Conservation (phyloP, 2,113 vertebrate species). For the Hystrix brachyura region DNA sequence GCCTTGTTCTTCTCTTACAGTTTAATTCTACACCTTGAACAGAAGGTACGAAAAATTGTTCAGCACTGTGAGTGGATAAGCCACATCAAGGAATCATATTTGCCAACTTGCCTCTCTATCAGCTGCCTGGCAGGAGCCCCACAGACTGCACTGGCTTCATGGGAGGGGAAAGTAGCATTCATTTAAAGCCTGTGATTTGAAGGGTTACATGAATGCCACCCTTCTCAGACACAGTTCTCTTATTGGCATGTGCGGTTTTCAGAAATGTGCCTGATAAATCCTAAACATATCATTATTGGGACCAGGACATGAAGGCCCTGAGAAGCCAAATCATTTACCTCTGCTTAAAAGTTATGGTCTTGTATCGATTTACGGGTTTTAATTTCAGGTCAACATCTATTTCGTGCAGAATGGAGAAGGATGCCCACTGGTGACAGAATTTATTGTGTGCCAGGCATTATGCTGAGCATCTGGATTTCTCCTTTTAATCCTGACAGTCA, state of each 20-base stretch:
- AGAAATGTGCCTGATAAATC: constrained; percentile 22
- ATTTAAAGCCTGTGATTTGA: constrained; percentile 18
- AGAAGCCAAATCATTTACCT: constrained; percentile 25
- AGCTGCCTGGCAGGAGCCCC: background rate
- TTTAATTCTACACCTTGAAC: constrained; percentile 27
- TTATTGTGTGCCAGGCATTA: background rate
- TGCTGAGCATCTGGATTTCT: background rate
- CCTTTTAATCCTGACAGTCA: background rate
- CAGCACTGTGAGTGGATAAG: background rate
- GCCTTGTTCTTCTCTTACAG: background rate
- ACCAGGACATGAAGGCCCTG: background rate
- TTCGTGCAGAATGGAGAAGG: constrained; percentile 40
- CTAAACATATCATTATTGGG: background rate
- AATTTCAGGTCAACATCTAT: constrained; percentile 34
- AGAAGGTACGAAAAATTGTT: background rate
- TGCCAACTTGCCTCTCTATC: background rate
- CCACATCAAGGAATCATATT: background rate
- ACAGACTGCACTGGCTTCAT: background rate
- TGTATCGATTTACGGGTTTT: constrained; percentile 16
- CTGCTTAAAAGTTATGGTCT: background rate
- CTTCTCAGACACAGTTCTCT: background rate
- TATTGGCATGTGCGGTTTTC: constrained; percentile 32
- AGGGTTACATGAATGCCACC: background rate
- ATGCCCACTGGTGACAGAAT: background rate
- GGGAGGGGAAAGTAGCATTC: background rate